These are phyloP conservation scores for Phyllotreta cruciferae DNA, from an alignment of 2,888 invertebrate genomes.

Conservation along the genomic window DNA sequence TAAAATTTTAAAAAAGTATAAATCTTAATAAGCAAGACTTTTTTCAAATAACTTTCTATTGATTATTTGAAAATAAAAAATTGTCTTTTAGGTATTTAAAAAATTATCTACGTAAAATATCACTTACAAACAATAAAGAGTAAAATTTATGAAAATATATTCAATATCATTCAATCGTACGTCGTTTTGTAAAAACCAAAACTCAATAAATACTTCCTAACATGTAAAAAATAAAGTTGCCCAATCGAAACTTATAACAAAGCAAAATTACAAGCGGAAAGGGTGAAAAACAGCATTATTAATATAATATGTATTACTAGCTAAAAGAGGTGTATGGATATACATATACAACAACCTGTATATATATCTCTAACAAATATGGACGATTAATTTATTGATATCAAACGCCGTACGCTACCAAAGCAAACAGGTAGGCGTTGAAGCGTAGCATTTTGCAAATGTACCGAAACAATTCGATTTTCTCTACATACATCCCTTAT, in stretches of 20 bases:
- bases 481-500: not conserved
- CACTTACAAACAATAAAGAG: too few relatives aligned
- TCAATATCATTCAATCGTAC: not conserved
- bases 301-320: conserved; percentile 46
- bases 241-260: conserved; percentile 27
- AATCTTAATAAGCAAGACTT: too few relatives aligned
- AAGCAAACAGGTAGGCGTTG: conserved; percentile 27
- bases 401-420: conserved; percentile 43
- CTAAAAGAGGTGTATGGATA: conserved; percentile 50
- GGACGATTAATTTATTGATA: conserved; percentile 59
- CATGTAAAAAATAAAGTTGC: conserved; percentile 32
- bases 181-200: conserved; percentile 21
- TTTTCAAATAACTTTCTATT: too few relatives aligned
- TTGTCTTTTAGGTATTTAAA: too few relatives aligned
- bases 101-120: too few relatives aligned
- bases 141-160: not conserved
- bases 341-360: conserved; percentile 49
- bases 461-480: conserved; percentile 2
- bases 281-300: conserved; percentile 37
- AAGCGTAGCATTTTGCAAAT: conserved; percentile 17
- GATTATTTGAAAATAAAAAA: too few relatives aligned
- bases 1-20: too few relatives aligned
- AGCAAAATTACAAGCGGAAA: conserved; percentile 37
- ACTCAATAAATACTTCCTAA: conserved; percentile 28
- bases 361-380: conserved; percentile 55